Percentiles rank a stretch among this genome's conserved stretches.
phyloP scores from a whole-genome alignment of 2,113 vertebrate genomes.

The Paraplagusia blochii region DNA sequence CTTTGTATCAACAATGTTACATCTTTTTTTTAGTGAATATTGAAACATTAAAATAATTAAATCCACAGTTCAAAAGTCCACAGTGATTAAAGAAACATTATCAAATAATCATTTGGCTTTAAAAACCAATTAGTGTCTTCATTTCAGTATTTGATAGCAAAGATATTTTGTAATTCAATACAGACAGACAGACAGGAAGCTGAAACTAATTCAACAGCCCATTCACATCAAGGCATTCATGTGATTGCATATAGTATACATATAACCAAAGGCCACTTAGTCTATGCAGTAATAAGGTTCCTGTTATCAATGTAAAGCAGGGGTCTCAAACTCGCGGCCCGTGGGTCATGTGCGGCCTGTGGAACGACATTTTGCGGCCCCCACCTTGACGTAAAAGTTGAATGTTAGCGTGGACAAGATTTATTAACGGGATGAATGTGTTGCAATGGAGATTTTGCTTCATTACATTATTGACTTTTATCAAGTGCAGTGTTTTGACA shows the following conservation, averaged over 20 bases:
- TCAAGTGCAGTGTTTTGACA: too few relatives aligned
- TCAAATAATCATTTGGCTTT: slow-evolving; percentile 26
- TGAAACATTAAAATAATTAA: slow-evolving; percentile 18
- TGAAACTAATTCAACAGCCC: slow-evolving; percentile 23
- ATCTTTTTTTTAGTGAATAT: slow-evolving; percentile 6
- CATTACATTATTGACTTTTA: too few relatives aligned
- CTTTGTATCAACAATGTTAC: neutral
- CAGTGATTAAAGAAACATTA: neutral
- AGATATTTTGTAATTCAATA: slow-evolving; percentile 6
- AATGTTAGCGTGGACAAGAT: too few relatives aligned
- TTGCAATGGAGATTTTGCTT: too few relatives aligned
- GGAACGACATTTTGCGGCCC: too few relatives aligned
- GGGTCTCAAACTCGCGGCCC: too few relatives aligned
- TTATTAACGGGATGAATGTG: too few relatives aligned
- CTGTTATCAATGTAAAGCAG: neutral
- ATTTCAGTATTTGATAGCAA: neutral
- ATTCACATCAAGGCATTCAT: slow-evolving; percentile 54
- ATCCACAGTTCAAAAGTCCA: slow-evolving; percentile 12
- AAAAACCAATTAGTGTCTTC: too few relatives aligned
- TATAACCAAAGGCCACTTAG: slow-evolving; percentile 56
- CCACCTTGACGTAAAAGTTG: too few relatives aligned
- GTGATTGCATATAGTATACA: slow-evolving; percentile 52
- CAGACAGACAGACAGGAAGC: slow-evolving; percentile 4
- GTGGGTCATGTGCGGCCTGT: too few relatives aligned
- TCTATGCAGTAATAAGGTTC: slow-evolving; percentile 25